Evolutionary conservation across 1,140 invertebrate species (phyloP).

Genomic region (Drosophila sulfurigaster): DNA sequence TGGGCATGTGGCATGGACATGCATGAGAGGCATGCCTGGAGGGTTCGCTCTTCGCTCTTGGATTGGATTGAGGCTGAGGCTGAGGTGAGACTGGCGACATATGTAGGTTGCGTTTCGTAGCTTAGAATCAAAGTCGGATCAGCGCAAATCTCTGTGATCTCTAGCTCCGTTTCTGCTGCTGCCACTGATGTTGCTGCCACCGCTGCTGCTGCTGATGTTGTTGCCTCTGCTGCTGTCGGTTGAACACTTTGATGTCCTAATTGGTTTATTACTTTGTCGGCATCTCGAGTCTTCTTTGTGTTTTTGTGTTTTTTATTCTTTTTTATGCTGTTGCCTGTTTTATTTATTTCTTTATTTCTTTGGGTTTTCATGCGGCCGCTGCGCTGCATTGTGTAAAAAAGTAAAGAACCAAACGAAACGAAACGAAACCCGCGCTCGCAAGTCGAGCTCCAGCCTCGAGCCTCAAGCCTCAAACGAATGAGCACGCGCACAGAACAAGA

Average conservation of each 20-base stretch:
- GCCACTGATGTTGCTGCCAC: conserved; percentile 6
- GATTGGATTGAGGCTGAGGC: background rate
- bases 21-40: background rate
- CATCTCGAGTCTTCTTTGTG: conserved; percentile 76
- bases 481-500: conserved; percentile 74
- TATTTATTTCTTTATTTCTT: conserved; percentile 83
- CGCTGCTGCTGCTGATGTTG: conserved; percentile 17
- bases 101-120: conserved; percentile 78
- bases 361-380: conserved; percentile 66
- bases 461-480: conserved; percentile 48
- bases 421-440: conserved; percentile 12
- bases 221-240: conserved; percentile 72
- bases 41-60: background rate
- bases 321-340: conserved; percentile 78
- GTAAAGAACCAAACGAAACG: background rate
- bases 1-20: background rate
- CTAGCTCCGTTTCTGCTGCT: conserved; percentile 36
- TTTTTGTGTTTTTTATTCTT: conserved; percentile 45
- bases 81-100: conserved; percentile 57
- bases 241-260: conserved; percentile 83
- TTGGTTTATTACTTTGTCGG: conserved; percentile 83
- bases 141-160: conserved; percentile 80
- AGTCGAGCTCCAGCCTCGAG: conserved; percentile 43
- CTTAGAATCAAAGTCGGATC: conserved; percentile 80
- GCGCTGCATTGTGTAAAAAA: conserved; percentile 61